Evolutionary conservation across 2,797 vertebrate genomes (phyloP).

Genomic region (Vipera latastei): DNA sequence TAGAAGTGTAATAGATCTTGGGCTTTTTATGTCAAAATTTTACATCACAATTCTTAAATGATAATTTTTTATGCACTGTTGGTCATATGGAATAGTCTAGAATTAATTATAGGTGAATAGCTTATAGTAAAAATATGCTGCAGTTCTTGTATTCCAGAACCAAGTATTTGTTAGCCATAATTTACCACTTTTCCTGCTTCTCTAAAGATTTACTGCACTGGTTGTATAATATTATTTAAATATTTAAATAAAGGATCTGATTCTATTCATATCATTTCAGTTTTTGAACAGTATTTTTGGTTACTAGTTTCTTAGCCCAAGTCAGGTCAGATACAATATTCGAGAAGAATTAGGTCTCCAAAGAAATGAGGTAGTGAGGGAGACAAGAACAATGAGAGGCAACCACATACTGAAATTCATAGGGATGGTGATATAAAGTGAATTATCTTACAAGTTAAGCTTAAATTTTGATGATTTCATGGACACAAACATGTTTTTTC

Average conservation of each 20-base stretch:
- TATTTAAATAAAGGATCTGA: neutral
- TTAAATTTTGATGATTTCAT: neutral
- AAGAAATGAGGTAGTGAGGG: neutral
- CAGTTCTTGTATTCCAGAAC: constrained; percentile 1
- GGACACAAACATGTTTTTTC: neutral
- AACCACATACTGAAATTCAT: neutral
- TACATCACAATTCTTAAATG: neutral
- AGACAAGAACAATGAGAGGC: neutral
- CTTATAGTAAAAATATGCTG: neutral
- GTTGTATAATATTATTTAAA: neutral
- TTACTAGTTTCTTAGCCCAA: neutral
- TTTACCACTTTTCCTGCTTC: neutral
- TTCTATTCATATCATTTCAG: neutral
- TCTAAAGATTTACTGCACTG: neutral
- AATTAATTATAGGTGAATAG: neutral
- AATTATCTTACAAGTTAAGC: neutral
- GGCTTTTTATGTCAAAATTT: neutral
- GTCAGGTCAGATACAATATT: neutral
- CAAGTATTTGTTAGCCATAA: constrained; percentile 6
- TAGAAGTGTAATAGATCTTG: constrained; percentile 1
- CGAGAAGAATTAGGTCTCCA: neutral
- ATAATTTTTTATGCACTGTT: constrained; percentile 12
- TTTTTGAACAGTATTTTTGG: neutral
- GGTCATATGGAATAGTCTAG: neutral
- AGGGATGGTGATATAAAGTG: neutral